Evolutionary conservation across 2,888 invertebrate species (phyloP).

Genomic region (Cistogaster globosa): DNA sequence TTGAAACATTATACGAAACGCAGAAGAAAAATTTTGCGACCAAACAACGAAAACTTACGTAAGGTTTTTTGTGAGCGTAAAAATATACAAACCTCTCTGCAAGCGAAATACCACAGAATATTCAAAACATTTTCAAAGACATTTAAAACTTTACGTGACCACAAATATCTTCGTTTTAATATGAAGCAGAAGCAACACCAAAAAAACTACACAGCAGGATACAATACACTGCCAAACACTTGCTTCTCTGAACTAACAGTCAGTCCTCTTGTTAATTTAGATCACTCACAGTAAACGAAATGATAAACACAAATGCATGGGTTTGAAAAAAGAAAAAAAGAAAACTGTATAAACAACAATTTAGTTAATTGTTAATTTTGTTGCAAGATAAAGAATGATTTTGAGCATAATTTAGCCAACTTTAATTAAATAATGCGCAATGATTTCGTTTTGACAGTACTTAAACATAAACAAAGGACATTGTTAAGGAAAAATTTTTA

Average conservation of each 20-base stretch:
- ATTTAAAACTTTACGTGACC: conserved; percentile 60
- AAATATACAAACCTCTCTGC: not conserved
- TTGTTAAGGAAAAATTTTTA: too few species aligned
- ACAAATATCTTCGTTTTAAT: conserved; percentile 31
- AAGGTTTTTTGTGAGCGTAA: not conserved
- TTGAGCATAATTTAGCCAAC: conserved; percentile 44
- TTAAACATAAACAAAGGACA: not conserved
- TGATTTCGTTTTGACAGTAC: not conserved
- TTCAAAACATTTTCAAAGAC: conserved; percentile 29
- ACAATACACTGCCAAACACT: not conserved
- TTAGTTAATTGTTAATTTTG: conserved; percentile 52
- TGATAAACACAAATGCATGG: not conserved
- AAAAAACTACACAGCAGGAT: not conserved
- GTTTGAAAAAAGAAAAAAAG: not conserved
- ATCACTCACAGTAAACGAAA: not conserved
- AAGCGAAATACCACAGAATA: not conserved
- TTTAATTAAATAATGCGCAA: conserved; percentile 37
- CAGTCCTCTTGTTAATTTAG: not conserved
- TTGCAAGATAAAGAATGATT: conserved; percentile 9
- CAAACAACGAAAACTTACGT: too few species aligned
- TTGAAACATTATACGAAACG: too few species aligned
- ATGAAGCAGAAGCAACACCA: not conserved
- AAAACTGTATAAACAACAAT: conserved; percentile 40
- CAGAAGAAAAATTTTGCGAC: too few species aligned
- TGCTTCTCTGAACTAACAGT: not conserved